These are phyloP conservation scores for Sebastes dallii DNA, from an alignment of 2,797 vertebrate species.

Conservation along the genomic window DNA sequence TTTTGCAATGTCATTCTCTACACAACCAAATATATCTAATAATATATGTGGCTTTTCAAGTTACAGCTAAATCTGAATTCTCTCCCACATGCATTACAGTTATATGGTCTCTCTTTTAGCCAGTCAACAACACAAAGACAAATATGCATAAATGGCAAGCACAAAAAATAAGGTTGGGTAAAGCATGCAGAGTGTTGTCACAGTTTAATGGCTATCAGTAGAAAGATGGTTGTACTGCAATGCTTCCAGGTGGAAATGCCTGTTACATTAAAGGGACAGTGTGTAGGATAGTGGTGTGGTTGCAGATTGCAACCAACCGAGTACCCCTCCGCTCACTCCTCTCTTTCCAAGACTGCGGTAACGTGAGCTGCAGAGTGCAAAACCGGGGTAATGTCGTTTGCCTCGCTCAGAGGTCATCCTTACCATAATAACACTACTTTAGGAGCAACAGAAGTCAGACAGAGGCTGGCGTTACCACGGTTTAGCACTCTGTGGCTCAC, in stretches of 20 bases:
- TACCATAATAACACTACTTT: no score
- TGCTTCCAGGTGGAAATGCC: neutral
- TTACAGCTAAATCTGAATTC: no score
- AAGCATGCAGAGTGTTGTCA: neutral
- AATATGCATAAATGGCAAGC: neutral
- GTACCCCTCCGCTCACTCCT: no score
- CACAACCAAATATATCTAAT: no score
- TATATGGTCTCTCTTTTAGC: neutral
- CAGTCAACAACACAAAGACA: neutral
- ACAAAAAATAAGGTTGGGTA: neutral
- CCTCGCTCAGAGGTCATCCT: fast-evolving
- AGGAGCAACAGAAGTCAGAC: no score
- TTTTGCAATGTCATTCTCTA: no score
- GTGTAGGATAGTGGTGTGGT: no score
- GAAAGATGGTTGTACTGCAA: neutral
- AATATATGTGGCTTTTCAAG: no score
- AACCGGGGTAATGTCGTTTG: fast-evolving
- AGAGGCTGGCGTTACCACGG: fast-evolving
- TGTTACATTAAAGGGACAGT: neutral
- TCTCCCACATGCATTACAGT: no score
- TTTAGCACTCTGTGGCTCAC: no score
- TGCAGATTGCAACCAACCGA: no score
- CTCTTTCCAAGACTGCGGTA: no score
- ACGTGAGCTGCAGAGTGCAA: fast-evolving
- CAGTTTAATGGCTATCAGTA: neutral